Conservation (phyloP, 2,113 vertebrate genomes). For the Eublepharis macularius region DNA sequence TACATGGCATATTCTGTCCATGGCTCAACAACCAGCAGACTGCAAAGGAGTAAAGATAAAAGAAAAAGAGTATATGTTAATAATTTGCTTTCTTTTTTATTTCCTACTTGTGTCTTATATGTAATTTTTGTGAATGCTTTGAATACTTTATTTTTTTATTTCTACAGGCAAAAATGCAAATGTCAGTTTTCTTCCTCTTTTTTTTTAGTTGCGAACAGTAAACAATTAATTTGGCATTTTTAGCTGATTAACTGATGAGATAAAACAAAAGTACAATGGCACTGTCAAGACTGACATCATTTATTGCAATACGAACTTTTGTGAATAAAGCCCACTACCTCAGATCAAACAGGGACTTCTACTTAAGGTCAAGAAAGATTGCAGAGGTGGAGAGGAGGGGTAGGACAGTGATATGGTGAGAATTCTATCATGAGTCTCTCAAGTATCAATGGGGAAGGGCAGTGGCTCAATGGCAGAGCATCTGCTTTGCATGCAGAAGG, state of each 20-base stretch:
- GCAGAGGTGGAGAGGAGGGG: no score
- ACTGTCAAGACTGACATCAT: no score
- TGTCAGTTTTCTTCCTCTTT: conserved; percentile 62
- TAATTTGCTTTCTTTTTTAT: conserved; percentile 51
- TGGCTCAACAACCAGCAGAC: conserved; percentile 34
- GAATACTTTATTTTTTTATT: conserved; percentile 61
- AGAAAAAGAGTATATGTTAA: conserved; percentile 56
- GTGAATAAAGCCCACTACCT: no score
- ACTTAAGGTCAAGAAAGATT: no score
- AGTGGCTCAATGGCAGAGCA: no score
- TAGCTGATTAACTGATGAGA: background rate
- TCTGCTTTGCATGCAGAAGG: no score
- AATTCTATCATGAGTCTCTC: no score
- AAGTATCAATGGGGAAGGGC: no score
- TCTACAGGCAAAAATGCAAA: conserved; percentile 67
- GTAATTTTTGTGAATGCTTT: conserved; percentile 62
- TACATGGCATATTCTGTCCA: background rate
- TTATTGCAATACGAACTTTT: no score
- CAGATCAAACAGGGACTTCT: no score
- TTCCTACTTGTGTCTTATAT: conserved; percentile 35
- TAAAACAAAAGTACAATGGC: background rate
- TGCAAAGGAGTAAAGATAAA: conserved; percentile 52
- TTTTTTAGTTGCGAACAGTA: no score
- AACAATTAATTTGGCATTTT: background rate
- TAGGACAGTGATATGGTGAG: no score